Base-by-base conservation (phyloP, 2,797 vertebrate species). In the Enteromius afrohamiltoni region DNA sequence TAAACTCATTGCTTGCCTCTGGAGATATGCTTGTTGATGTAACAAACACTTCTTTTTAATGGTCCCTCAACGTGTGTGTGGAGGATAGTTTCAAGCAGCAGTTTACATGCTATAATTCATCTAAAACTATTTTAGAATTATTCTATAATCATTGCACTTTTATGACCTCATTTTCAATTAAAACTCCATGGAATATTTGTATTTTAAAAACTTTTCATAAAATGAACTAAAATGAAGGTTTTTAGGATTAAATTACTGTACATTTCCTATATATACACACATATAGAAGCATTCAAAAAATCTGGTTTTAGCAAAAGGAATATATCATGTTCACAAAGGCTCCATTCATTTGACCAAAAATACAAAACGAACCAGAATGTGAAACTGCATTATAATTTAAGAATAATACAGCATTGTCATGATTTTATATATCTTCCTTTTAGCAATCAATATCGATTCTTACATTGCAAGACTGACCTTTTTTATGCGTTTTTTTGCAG, bases 1-100 rank as follows among this genome's bases (percentile, higher is more conserved):
- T 83, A 58, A 78, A 78, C 17, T 47, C 77, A 68, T 29, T 68
- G 64, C 70, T 62, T 49, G 47, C 34, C 77, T 86, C 71, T 79
- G n/a, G 47, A n/a, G 79, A 83, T 83, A 68, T 67, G 73, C 58
- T 53, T 77, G 73, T 37, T n/a, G n/a, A 60, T 67, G 69, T 42
- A 60, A 67, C 55, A 73, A 82, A 71, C 69, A 82, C 86, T 79
- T 82, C 75, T 83, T 77, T 42, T 60, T 77, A 21, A 29, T 53
- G 64, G 62, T 29, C 26, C 75, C 40, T 47, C 17, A 86, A 73
- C 85, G 87, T 85, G 79, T 80, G 70, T 84, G 65, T 53, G 45
- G 64, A 47, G 73, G 3, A 55, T 40, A 74, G 71, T 55, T 55
- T 37, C 4, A 74, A n/a, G 11, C 31, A 55, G 17, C 17, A 11